phyloP scores from a whole-genome alignment of 2,113 vertebrate species.

The Psilopsiagon aymara region DNA sequence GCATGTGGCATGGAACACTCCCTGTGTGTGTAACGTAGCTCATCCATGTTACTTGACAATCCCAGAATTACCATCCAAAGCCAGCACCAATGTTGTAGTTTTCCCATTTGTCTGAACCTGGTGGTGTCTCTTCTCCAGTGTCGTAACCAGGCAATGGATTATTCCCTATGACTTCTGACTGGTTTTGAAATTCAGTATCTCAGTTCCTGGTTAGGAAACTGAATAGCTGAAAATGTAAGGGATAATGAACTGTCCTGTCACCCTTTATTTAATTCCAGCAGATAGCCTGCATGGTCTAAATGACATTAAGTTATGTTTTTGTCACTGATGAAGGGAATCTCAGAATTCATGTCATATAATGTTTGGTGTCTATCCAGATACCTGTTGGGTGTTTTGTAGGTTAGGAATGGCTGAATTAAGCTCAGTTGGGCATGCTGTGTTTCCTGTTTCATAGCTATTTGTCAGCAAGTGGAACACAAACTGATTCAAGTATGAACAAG shows the following conservation, averaged over 20 bases:
- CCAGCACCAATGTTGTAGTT: not conserved
- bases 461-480: not conserved
- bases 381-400: not conserved
- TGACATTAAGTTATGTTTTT: not conserved
- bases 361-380: not conserved
- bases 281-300: not conserved
- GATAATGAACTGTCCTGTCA: not conserved
- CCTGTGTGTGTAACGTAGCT: not conserved
- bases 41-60: fast-evolving
- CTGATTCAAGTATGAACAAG: not conserved
- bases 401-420: not conserved
- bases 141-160: not conserved
- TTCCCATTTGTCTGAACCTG: not conserved
- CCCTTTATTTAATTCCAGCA: not conserved
- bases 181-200: not conserved
- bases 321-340: not conserved
- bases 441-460: not conserved
- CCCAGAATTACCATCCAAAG: not conserved
- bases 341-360: not conserved
- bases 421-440: not conserved
- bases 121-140: too few relatives aligned
- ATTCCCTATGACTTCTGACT: not conserved
- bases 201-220: not conserved
- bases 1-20: fast-evolving
- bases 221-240: not conserved